These are phyloP conservation scores for Corythornis cristatus DNA, from an alignment of 2,113 vertebrate species.

Conservation along the genomic window DNA sequence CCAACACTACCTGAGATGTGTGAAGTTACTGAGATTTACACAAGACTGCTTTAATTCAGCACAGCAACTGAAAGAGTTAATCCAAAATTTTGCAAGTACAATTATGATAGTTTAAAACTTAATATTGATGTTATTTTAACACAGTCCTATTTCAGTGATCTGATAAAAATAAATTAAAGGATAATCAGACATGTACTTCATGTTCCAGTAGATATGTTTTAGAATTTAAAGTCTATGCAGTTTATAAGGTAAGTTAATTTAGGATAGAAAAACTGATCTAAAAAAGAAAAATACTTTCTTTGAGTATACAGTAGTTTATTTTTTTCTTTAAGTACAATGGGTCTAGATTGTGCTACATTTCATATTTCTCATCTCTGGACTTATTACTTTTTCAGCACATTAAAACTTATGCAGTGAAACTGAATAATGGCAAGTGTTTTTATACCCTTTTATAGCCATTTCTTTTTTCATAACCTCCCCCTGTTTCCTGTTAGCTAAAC, in stretches of 20 bases:
- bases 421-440: conserved; percentile 94
- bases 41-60: conserved; percentile 20
- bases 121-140: conserved; percentile 22
- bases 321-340: conserved; percentile 49
- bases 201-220: background rate
- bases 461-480: conserved; percentile 86
- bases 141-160: conserved; percentile 1
- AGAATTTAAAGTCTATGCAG: conserved; percentile 39
- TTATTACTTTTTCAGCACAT: conserved; percentile 85
- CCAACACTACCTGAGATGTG: conserved; percentile 36
- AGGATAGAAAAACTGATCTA: conserved; percentile 21
- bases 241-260: conserved; percentile 40
- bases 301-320: conserved; percentile 2
- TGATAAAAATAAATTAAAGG: conserved; percentile 56
- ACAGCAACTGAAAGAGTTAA: conserved; percentile 49
- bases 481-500: conserved; percentile 81
- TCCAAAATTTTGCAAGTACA: background rate
- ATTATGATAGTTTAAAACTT: conserved; percentile 15
- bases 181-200: conserved; percentile 14
- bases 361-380: conserved; percentile 74
- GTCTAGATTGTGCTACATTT: conserved; percentile 77
- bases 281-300: background rate
- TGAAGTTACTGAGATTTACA: conserved; percentile 42
- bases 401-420: conserved; percentile 88
- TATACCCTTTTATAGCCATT: conserved; percentile 89